A percentile compares a stretch with the other conserved stretches of the same genome.
These are phyloP conservation scores for Toxonevra muliebris DNA, from an alignment of 2,888 invertebrate species.

Conservation along the genomic window DNA sequence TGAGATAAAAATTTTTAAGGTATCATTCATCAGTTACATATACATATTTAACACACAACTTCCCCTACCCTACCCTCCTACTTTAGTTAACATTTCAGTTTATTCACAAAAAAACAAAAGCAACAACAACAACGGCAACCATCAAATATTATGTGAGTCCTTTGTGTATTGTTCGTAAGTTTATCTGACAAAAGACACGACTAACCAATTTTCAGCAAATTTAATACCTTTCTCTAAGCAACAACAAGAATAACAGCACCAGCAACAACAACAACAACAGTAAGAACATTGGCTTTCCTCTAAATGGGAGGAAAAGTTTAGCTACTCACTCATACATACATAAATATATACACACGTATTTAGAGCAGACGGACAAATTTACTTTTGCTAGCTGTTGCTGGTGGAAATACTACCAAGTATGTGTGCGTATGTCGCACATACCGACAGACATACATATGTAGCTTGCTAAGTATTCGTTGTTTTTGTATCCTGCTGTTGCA, in stretches of 20 bases:
- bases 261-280: slow-evolving; percentile 12
- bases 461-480: neutral
- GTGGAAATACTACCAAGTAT: neutral
- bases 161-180: slow-evolving; percentile 45
- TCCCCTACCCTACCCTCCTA: too few relatives aligned
- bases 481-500: too few relatives aligned
- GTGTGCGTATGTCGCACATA: slow-evolving; percentile 8
- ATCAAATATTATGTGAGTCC: slow-evolving; percentile 27
- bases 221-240: slow-evolving; percentile 43
- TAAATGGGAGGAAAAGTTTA: too few relatives aligned
- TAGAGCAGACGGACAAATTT: slow-evolving; percentile 32
- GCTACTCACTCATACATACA: neutral
- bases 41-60: too few relatives aligned
- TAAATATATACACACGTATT: slow-evolving; percentile 1
- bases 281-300: neutral
- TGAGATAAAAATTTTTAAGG: too few relatives aligned
- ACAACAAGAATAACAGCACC: slow-evolving; percentile 29
- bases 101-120: too few relatives aligned
- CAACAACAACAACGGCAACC: too few relatives aligned
- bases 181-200: slow-evolving; percentile 54
- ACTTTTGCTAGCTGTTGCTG: slow-evolving; percentile 23
- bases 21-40: too few relatives aligned
- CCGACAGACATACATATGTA: slow-evolving; percentile 8
- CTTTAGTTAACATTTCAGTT: too few relatives aligned
- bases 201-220: slow-evolving; percentile 59